Conservation (phyloP, 2,888 invertebrate species). For the Lamellibrachia satsuma region DNA sequence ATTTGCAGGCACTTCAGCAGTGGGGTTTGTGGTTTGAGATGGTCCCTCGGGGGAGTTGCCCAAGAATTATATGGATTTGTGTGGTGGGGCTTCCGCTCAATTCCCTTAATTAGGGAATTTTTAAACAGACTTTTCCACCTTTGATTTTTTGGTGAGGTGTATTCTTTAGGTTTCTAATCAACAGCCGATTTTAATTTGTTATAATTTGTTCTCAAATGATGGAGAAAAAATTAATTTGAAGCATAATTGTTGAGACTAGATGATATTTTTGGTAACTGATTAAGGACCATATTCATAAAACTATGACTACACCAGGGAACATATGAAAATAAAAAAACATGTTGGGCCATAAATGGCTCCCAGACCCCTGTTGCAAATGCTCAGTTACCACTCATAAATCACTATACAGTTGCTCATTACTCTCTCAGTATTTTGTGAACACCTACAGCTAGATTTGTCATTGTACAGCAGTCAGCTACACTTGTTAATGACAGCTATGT, state of each 20-base stretch:
- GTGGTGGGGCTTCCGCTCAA: no score
- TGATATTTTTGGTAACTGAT: no score
- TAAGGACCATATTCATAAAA: no score
- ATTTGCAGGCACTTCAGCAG: not conserved
- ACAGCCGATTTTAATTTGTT: not conserved
- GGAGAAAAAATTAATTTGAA: no score
- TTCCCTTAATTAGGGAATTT: no score
- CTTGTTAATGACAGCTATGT: not conserved
- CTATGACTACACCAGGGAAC: not conserved
- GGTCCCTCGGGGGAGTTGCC: not conserved
- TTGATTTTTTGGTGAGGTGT: not conserved
- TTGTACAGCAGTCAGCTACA: not conserved
- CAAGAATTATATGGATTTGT: no score
- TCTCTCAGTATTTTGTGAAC: no score
- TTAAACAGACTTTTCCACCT: no score
- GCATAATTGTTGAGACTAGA: no score
- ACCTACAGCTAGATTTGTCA: no score
- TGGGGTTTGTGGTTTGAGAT: not conserved
- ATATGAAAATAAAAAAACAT: not conserved
- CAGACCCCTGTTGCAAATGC: not conserved
- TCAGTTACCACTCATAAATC: not conserved
- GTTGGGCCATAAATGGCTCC: not conserved
- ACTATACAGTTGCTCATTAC: no score
- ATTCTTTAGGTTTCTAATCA: not conserved
- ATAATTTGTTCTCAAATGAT: not conserved